Evolutionary conservation across 2,113 vertebrate species (phyloP).

Genomic region (Poeciliopsis turrubarensis): DNA sequence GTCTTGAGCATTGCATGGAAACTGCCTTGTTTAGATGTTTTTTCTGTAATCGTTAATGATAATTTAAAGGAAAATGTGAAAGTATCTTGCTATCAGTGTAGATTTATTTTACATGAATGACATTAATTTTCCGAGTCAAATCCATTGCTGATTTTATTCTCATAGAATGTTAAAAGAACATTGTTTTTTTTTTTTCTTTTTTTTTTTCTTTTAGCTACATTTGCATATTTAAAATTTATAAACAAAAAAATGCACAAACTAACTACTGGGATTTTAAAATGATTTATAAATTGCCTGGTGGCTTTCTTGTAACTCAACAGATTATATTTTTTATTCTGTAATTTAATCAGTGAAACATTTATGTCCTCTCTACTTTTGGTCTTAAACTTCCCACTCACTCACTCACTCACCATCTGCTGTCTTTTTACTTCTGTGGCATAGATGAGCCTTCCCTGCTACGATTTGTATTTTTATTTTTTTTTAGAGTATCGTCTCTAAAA

Average conservation of each 20-base stretch:
- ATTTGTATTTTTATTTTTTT: conserved; percentile 42
- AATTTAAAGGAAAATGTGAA: conserved; percentile 17
- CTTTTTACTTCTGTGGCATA: conserved; percentile 31
- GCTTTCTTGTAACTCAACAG: conserved; percentile 6
- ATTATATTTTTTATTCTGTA: conserved; percentile 15
- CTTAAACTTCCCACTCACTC: conserved; percentile 24
- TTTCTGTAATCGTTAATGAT: conserved; percentile 1
- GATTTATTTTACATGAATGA: conserved; percentile 26
- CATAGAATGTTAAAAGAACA: not conserved
- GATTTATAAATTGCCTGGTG: conserved; percentile 3
- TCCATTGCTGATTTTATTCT: not conserved
- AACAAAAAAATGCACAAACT: conserved; percentile 4
- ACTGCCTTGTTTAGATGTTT: conserved; percentile 13
- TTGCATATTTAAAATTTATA: not conserved
- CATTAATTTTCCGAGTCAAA: not conserved
- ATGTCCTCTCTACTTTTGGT: conserved; percentile 11
- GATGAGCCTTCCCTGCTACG: conserved; percentile 19
- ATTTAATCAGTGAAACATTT: conserved; percentile 40
- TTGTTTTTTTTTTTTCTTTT: not conserved
- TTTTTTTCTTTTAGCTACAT: not conserved
- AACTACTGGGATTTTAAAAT: not conserved
- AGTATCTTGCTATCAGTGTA: conserved; percentile 1
- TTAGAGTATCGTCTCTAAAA: conserved; percentile 56
- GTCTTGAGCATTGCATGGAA: conserved; percentile 40
- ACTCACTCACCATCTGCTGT: conserved; percentile 17